phyloP scores from a whole-genome alignment of 2,797 vertebrate genomes.

The Monodelphis domestica region DNA sequence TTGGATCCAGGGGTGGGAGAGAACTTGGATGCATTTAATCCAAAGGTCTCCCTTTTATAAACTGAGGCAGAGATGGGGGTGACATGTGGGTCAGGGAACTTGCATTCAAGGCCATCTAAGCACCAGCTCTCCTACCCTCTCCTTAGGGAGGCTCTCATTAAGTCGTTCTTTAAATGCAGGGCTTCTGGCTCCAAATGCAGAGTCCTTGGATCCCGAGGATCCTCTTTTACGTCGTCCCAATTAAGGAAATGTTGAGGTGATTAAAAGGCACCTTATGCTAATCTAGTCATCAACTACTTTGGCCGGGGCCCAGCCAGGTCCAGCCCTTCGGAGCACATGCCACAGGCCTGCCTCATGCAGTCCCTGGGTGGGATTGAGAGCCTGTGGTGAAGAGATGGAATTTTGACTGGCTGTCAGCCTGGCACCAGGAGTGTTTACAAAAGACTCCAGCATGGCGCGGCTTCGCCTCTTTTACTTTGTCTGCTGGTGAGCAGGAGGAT shows the following conservation, averaged over 20 bases:
- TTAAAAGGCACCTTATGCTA: background rate
- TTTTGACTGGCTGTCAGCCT: background rate
- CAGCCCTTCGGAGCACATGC: background rate
- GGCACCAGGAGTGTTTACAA: background rate
- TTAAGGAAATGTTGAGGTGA: background rate
- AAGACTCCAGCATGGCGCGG: no score
- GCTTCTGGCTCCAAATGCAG: background rate
- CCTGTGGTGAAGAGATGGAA: background rate
- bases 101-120: background rate
- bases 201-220: background rate
- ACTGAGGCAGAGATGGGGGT: background rate
- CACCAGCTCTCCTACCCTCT: background rate
- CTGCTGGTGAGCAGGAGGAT: background rate
- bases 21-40: background rate
- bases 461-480: background rate
- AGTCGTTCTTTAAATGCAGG: no score
- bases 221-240: background rate
- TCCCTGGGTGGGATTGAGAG: background rate
- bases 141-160: background rate
- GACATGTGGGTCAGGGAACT: background rate
- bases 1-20: background rate
- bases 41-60: background rate
- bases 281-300: background rate
- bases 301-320: background rate
- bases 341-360: background rate